phyloP scores from a whole-genome alignment of 23 tunicate species.

The Botrylloides violaceus region DNA sequence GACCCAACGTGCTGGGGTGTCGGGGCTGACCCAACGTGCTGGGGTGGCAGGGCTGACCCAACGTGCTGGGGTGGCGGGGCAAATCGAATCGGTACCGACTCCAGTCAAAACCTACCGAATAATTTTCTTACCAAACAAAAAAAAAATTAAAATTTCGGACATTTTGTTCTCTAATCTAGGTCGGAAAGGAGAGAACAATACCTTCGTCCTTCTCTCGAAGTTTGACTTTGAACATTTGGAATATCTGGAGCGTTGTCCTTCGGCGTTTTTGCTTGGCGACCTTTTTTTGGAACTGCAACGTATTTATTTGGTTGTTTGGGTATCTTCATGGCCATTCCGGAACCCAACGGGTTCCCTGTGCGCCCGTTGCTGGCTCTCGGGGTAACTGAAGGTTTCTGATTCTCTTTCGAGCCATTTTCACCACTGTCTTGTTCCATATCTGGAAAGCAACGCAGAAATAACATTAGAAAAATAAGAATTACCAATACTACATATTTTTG shows the following conservation, averaged over 20 bases:
- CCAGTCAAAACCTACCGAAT: too few species aligned
- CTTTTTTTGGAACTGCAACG: background rate
- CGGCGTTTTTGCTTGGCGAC: background rate
- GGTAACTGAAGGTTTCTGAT: background rate
- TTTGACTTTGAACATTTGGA: background rate
- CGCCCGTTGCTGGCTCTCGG: background rate
- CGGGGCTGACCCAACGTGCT: too few species aligned
- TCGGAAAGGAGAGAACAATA: too few species aligned
- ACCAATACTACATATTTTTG: too few species aligned
- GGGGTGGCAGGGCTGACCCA: too few species aligned
- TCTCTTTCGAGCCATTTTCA: background rate
- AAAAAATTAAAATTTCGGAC: too few species aligned
- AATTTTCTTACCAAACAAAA: too few species aligned
- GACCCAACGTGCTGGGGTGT: too few species aligned
- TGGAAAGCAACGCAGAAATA: background rate
- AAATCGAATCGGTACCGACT: too few species aligned
- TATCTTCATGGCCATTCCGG: conserved; percentile 18
- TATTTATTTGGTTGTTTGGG: conserved; percentile 7
- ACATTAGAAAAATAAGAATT: too few species aligned
- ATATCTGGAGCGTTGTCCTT: background rate
- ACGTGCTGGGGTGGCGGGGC: too few species aligned
- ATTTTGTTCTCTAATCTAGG: too few species aligned
- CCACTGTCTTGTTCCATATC: conserved; percentile 20
- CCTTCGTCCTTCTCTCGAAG: background rate
- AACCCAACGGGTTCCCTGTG: background rate